These are phyloP conservation scores for Pardosa pseudoannulata DNA, from an alignment of 2,888 invertebrate genomes.

Conservation along the genomic window DNA sequence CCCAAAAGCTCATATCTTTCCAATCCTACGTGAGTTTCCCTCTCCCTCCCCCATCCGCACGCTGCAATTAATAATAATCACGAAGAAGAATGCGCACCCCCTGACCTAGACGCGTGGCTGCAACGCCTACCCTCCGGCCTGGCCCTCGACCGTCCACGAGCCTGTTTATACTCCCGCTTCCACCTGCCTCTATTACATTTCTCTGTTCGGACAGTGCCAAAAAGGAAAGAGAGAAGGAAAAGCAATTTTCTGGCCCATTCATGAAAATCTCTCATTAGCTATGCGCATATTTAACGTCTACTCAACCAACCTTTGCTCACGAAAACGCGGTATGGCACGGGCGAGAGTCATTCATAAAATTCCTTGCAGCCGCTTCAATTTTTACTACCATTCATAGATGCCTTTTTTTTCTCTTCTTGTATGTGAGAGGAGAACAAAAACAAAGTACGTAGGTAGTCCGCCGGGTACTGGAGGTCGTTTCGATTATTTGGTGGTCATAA, in stretches of 20 bases:
- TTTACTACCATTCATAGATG: neutral
- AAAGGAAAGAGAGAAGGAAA: neutral
- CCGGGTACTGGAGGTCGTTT: neutral
- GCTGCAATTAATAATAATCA: neutral
- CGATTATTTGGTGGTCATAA: conserved; percentile 6
- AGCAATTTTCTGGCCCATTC: neutral
- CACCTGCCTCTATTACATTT: neutral
- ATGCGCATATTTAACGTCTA: neutral
- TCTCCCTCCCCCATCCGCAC: neutral
- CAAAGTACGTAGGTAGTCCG: neutral
- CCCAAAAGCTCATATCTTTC: too few relatives aligned
- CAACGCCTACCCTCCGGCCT: neutral
- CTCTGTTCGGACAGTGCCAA: too few relatives aligned
- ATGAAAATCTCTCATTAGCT: neutral
- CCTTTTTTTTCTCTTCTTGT: neutral
- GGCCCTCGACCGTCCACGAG: neutral
- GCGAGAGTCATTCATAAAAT: neutral
- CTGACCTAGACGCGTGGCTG: neutral
- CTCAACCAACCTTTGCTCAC: neutral
- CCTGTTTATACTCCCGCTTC: neutral
- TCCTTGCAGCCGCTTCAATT: neutral
- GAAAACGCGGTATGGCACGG: too few relatives aligned
- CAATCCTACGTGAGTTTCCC: neutral
- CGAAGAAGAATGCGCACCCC: neutral
- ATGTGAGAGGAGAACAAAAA: neutral